Base-by-base conservation (phyloP, 92 coral and sea anemone species). In the Actinostola sp. region DNA sequence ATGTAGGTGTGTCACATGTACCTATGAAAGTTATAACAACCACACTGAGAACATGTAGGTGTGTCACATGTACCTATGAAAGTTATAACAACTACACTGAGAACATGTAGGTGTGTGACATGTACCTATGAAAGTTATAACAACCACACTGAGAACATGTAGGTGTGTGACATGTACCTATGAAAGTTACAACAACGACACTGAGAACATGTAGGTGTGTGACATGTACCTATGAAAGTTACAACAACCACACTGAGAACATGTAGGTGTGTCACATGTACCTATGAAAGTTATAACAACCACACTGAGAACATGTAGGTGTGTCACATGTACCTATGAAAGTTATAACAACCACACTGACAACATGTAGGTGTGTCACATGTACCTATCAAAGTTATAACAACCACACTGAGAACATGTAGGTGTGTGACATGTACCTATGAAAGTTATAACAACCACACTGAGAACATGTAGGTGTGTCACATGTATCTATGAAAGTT, bases 81-180 rank as follows among this genome's bases (percentile, higher is more conserved):
- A 56, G 12, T 23, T 21, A 38, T 28, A 12, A 23, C 7, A n/a
- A n/a, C n/a, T n/a, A n/a, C n/a, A n/a, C n/a, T n/a, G n/a, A n/a
- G n/a, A n/a, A n/a, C n/a, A n/a, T n/a, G 7, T 13, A 36, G 32
- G 44, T 43, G 76, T 39, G 45, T 39, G 7, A 39, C 45, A 39
- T 7, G 45, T 39, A 14, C 7, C 45, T 39, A 14, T 39, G 14
- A 39, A 7, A 39, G 45, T 39, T 7, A 39, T 39, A 39, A n/a
- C n/a, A n/a, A n/a, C n/a, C n/a, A n/a, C n/a, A n/a, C n/a, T n/a
- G n/a, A n/a, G n/a, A n/a, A n/a, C n/a, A n/a, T n/a, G n/a, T n/a
- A n/a, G n/a, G n/a, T n/a, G n/a, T n/a, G n/a, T n/a, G n/a, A 59
- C 96, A 86, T 17, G 73, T 39, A 61, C 96, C 96, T 88, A 27